phyloP scores from a whole-genome alignment of 2,113 vertebrate species.

The Neotragus moschatus region DNA sequence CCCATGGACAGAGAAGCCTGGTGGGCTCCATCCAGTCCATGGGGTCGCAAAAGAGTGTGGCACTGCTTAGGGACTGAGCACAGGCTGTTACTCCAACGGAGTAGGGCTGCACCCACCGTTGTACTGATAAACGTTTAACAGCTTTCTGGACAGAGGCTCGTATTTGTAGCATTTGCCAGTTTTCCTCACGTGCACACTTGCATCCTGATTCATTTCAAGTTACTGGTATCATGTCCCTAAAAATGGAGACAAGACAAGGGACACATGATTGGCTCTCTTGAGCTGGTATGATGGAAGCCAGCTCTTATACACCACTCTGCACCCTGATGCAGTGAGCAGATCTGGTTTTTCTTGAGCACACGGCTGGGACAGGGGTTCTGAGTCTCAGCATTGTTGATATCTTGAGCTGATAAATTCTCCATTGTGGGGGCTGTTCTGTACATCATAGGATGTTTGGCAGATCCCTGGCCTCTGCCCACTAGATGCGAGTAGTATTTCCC shows the following conservation, averaged over 20 bases:
- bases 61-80: neutral
- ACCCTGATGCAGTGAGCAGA: neutral
- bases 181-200: neutral
- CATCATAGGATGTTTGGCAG: neutral
- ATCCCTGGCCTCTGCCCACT: neutral
- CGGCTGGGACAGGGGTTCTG: neutral
- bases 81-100: accelerated
- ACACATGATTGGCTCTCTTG: accelerated
- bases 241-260: neutral
- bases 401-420: neutral
- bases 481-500: neutral
- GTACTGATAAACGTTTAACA: neutral
- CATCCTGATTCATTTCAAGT: neutral
- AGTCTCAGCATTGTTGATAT: neutral
- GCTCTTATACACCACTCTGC: accelerated
- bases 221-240: neutral
- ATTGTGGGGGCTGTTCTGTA: neutral
- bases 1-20: neutral
- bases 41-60: neutral
- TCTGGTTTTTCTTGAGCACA: neutral
- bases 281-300: accelerated
- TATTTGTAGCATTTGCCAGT: neutral
- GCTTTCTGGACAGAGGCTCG: neutral
- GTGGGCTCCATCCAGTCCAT: neutral
- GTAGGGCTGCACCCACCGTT: neutral